These are phyloP conservation scores for Hapalemur alaotrensis DNA, from an alignment of 2,797 vertebrate species.

Conservation along the genomic window DNA sequence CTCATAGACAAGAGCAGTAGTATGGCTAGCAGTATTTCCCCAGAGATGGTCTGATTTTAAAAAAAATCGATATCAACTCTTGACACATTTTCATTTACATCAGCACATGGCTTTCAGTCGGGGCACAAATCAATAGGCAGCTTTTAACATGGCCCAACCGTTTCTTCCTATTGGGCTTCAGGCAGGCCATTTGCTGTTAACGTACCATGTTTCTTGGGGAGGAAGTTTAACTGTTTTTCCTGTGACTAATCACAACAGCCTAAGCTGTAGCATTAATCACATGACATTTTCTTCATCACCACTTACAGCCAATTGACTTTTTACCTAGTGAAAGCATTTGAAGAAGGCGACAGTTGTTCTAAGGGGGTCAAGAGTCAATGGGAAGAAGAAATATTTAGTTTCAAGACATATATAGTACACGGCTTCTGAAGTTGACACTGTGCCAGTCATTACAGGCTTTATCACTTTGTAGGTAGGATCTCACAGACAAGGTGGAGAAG, in stretches of 20 bases:
- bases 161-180: constrained; percentile 76
- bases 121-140: constrained; percentile 87
- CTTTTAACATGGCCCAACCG: constrained; percentile 87
- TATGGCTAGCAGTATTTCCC: constrained; percentile 85
- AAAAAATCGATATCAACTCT: constrained; percentile 89
- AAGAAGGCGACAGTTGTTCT: constrained; percentile 77
- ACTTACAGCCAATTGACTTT: constrained; percentile 85
- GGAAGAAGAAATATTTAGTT: constrained; percentile 78
- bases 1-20: constrained; percentile 80
- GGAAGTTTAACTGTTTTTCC: constrained; percentile 81
- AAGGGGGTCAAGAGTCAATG: constrained; percentile 81
- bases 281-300: constrained; percentile 79
- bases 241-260: constrained; percentile 81
- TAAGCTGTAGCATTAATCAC: constrained; percentile 84
- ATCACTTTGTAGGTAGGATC: background rate
- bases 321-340: constrained; percentile 79
- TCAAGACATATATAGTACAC: constrained; percentile 53
- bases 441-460: background rate
- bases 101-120: constrained; percentile 85
- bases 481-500: background rate
- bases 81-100: constrained; percentile 91
- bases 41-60: constrained; percentile 79
- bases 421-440: constrained; percentile 41
- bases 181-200: constrained; percentile 77
- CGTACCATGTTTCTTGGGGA: constrained; percentile 73